These are phyloP conservation scores for Andrena dorsata DNA, from an alignment of 2,888 invertebrate genomes.

Conservation along the genomic window DNA sequence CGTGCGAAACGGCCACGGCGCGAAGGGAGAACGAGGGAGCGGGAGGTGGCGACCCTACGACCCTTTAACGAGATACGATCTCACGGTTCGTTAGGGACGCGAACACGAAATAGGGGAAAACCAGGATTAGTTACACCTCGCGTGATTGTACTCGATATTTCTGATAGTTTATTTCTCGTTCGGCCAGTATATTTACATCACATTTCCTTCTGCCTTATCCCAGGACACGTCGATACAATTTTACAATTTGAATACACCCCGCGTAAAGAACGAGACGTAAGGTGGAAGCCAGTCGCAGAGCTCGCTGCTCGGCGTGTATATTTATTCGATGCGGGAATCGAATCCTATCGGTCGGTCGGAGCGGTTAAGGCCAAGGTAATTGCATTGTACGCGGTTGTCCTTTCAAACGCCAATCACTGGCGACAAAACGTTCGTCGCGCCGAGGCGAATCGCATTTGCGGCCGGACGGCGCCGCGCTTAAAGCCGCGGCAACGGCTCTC, in stretches of 20 bases:
- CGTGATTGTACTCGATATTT: slow-evolving; percentile 6
- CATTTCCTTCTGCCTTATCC: too few species aligned
- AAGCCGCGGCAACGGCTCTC: slow-evolving; percentile 61
- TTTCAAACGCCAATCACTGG: slow-evolving; percentile 84
- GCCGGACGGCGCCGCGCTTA: slow-evolving; percentile 67
- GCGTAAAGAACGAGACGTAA: background rate
- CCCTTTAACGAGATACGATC: slow-evolving; percentile 52
- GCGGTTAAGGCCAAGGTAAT: slow-evolving; percentile 82
- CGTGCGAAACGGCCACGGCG: background rate
- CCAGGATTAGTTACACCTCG: slow-evolving; percentile 17
- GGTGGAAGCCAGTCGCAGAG: background rate
- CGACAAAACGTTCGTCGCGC: slow-evolving; percentile 84
- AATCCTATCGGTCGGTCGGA: slow-evolving; percentile 67
- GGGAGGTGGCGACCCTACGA: slow-evolving; percentile 22
- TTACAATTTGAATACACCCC: background rate
- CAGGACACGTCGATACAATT: too few species aligned
- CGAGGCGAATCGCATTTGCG: slow-evolving; percentile 78
- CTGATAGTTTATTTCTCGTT: background rate
- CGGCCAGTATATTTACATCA: too few species aligned
- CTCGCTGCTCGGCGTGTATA: slow-evolving; percentile 38
- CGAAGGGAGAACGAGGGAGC: background rate
- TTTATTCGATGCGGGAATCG: slow-evolving; percentile 59
- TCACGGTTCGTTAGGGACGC: slow-evolving; percentile 47
- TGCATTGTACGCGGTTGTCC: slow-evolving; percentile 84
- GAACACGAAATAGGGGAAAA: slow-evolving; percentile 32